phyloP scores from a whole-genome alignment of 2,888 invertebrate species.

The Tupiocoris notatus region DNA sequence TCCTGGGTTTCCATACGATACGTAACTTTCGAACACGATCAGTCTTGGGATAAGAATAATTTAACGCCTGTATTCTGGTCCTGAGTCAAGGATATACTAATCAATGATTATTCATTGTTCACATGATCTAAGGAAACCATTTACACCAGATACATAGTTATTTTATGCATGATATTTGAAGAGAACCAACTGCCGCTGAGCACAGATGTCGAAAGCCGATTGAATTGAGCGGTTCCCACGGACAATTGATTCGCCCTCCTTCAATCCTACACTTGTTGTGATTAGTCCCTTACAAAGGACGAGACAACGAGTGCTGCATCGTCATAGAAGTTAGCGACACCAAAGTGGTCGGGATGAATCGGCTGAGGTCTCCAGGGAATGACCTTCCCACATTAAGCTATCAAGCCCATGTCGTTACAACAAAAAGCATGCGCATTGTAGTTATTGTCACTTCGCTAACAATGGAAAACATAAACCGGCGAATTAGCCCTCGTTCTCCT shows the following conservation, averaged over 20 bases:
- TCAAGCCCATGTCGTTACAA: background rate
- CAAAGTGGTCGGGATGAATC: too few species aligned
- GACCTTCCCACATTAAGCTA: background rate
- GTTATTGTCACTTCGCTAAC: background rate
- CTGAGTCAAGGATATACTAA: too few species aligned
- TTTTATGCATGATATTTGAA: background rate
- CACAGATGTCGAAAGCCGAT: background rate
- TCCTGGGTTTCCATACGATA: too few species aligned
- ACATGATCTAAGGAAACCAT: too few species aligned
- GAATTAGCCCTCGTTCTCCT: background rate
- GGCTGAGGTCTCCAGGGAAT: background rate
- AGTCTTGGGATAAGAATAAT: too few species aligned
- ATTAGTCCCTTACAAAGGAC: background rate
- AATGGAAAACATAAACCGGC: background rate
- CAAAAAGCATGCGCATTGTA: background rate
- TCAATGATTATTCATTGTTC: too few species aligned
- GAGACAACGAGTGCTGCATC: background rate
- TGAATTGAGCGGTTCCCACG: background rate
- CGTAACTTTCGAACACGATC: too few species aligned
- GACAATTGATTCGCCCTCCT: background rate
- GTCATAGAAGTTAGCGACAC: background rate
- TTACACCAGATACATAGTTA: too few species aligned
- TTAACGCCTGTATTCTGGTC: too few species aligned
- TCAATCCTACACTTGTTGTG: background rate
- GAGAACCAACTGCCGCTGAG: background rate